phyloP scores from a whole-genome alignment of 2,113 vertebrate species.

The Malurus elegans region DNA sequence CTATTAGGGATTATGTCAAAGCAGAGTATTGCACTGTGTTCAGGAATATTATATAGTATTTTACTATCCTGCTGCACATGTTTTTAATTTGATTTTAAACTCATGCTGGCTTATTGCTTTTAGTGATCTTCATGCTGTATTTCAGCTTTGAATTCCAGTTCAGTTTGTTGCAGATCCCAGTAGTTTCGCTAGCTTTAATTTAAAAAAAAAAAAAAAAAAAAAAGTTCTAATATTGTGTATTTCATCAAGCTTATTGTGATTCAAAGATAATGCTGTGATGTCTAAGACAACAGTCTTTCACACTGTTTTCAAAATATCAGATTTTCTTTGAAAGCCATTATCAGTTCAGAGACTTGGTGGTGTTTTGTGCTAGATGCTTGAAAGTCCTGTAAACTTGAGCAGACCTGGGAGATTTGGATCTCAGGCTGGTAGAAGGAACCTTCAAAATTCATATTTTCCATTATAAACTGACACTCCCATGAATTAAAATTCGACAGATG shows the following conservation, averaged over 20 bases:
- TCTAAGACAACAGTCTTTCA: not conserved
- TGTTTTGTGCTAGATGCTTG: not conserved
- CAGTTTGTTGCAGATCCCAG: slow-evolving; percentile 39
- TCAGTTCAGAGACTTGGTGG: not conserved
- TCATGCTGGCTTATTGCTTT: slow-evolving; percentile 68
- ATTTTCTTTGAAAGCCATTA: not conserved
- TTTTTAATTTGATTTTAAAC: slow-evolving; percentile 64
- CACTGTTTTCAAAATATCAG: not conserved
- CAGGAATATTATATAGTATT: slow-evolving; percentile 8
- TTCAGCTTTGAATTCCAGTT: slow-evolving; percentile 61
- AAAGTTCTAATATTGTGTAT: not conserved
- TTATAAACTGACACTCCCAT: not conserved
- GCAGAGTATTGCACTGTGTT: slow-evolving; percentile 11
- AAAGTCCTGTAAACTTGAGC: not conserved
- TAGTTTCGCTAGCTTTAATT: not conserved
- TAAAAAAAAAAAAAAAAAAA: not conserved
- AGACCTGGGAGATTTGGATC: not conserved
- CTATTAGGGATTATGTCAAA: slow-evolving; percentile 48
- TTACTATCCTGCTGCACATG: slow-evolving; percentile 57
- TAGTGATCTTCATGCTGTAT: slow-evolving; percentile 44
- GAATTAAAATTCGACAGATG: not conserved
- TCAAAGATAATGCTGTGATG: not conserved
- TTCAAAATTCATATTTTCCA: not conserved
- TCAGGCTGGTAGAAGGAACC: not conserved
- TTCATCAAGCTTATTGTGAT: not conserved